Evolutionary conservation across 2,888 invertebrate genomes (phyloP).

Genomic region (Callyntrura guangdongensis): DNA sequence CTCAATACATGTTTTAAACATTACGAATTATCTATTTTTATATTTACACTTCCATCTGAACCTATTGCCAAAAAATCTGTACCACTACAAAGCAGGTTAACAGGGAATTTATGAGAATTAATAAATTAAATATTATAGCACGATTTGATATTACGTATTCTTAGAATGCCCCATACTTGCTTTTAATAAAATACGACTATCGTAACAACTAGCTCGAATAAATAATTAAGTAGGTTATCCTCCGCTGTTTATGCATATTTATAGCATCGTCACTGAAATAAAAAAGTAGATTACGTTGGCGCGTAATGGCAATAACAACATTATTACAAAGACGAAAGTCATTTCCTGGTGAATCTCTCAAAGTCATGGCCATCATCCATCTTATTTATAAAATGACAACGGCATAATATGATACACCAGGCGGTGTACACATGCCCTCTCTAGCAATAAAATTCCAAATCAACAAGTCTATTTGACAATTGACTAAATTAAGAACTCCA

Average conservation of each 20-base stretch:
- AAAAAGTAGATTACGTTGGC: slow-evolving; percentile 21
- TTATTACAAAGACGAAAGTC: slow-evolving; percentile 40
- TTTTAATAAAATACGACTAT: not conserved
- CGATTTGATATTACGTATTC: not conserved
- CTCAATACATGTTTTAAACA: too few relatives aligned
- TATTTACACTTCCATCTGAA: not conserved
- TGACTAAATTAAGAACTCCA: slow-evolving; percentile 77
- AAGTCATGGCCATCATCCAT: slow-evolving; percentile 73
- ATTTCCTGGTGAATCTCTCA: slow-evolving; percentile 79
- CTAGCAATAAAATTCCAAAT: slow-evolving; percentile 50
- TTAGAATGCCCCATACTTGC: not conserved
- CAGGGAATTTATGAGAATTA: too few relatives aligned
- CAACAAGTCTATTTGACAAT: slow-evolving; percentile 72
- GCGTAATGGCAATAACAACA: not conserved
- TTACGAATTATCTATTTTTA: too few relatives aligned
- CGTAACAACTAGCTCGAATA: not conserved
- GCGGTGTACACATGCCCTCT: slow-evolving; percentile 14
- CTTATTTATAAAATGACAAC: slow-evolving; percentile 47
- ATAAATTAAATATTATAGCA: too few relatives aligned
- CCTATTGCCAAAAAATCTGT: not conserved
- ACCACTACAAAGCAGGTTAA: too few relatives aligned
- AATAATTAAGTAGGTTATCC: slow-evolving; percentile 37
- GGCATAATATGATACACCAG: slow-evolving; percentile 33
- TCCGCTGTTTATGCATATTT: not conserved
- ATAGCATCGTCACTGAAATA: not conserved